Evolutionary conservation across 1,140 invertebrate species (phyloP), one percentile per base, ranked within the genome.

Genomic region (Tetraneura akinire): DNA sequence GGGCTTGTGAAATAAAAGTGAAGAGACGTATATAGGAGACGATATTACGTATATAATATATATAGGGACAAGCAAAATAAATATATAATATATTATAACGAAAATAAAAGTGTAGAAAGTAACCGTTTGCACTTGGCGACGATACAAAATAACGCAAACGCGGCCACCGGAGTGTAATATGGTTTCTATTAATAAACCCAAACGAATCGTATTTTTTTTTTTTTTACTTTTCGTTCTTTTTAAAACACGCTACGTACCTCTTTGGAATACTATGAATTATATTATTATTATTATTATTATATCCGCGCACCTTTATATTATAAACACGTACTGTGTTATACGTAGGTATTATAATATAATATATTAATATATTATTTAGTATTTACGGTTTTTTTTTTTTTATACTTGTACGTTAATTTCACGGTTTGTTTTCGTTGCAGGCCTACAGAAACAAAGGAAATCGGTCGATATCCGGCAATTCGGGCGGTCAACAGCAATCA

Each of bases 401-500:
- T 37, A 23, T 29, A 29, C 13, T 37, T 37, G 18, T 18, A 73
- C 49, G 18, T 16, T 0, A 55, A 57, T 21, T 14, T 42, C 10
- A 26, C 3, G 32, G 51, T 73, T 11, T 10, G n/a, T 60, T 11
- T 45, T 10, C 26, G 21, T 78, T 47, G 47, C 74, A 78, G 74
- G 51, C 74, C 4, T 78, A 78, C 21, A 78, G 74, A 18, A 78
- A 78, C 42, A 78, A 78, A 23, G 74, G 74, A 3, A 78, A 78
- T n/a, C 55, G 74, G 18, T 78, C 74, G 53, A 78, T 78, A 78
- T 62, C 74, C 9, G 55, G 55, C 1, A 78, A 62, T n/a, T 45
- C 74, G 23, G 49, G 55, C 6, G 14, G n/a, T 18, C 74, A 55
- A 45, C 74, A 78, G 29, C 74, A 55, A 9, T 78, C 74, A 1